These are phyloP conservation scores for Entosphenus tridentatus DNA, from an alignment of 2,113 vertebrate genomes.

Conservation along the genomic window DNA sequence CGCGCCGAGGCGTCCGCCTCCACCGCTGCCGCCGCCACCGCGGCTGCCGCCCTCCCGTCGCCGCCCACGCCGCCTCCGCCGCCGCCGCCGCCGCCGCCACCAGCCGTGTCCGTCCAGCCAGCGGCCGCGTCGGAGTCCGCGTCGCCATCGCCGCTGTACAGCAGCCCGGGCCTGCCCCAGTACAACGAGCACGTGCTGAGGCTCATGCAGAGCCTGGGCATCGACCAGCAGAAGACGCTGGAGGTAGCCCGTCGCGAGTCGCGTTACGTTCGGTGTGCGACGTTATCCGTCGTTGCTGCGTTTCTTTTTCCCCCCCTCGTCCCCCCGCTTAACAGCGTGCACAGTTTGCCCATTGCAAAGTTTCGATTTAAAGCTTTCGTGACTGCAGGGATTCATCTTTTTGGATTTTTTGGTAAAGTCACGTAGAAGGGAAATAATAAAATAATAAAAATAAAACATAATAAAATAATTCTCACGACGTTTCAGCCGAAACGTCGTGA, in stretches of 20 bases:
- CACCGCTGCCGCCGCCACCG: too few relatives aligned
- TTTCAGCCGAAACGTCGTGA: too few relatives aligned
- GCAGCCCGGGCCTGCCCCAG: constrained; percentile 29
- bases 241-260: constrained; percentile 32
- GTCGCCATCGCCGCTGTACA: constrained; percentile 2
- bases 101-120: constrained; percentile 29
- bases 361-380: not conserved
- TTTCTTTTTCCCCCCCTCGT: not conserved
- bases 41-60: not conserved
- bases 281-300: not conserved
- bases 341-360: too few relatives aligned
- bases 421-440: too few relatives aligned
- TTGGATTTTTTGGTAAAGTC: too few relatives aligned
- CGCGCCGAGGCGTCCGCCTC: too few relatives aligned
- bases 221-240: constrained; percentile 87
- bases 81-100: not conserved
- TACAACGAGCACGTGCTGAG: constrained; percentile 85
- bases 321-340: too few relatives aligned
- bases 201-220: constrained; percentile 90
- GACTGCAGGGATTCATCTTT: too few relatives aligned
- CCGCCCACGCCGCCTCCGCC: too few relatives aligned
- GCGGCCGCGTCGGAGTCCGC: constrained; percentile 42
- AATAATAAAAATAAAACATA: too few relatives aligned
- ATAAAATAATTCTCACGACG: too few relatives aligned
- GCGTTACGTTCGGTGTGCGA: not conserved